Evolutionary conservation across 2,888 invertebrate species (phyloP), one percentile per base, ranked within the genome.

Genomic region (Andrena chrysosceles): DNA sequence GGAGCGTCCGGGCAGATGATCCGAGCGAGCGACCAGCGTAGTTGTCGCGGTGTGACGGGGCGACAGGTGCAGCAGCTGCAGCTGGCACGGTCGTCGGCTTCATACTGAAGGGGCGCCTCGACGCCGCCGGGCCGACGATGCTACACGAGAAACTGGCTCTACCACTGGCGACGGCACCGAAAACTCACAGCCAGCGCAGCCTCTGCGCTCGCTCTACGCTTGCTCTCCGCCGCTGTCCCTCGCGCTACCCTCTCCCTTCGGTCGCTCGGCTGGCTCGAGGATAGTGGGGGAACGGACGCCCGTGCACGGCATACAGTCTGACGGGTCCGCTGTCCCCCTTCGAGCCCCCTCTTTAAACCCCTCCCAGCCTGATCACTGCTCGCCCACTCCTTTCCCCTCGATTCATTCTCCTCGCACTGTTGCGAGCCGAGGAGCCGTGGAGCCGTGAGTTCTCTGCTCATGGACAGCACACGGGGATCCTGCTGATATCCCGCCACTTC

Each of bases 61-160:
- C 85, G 85, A 85, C 88, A 88, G 88, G 88, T 88, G 88, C 89
- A 84, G 77, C 85, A 66, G 90, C 86, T 93, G 89, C 91, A 87
- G 87, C 87, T 91, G 89, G 90, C 91, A 89, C 92, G 92, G 87
- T 90, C 89, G 93, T 92, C 93, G 92, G 93, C 91, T 91, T 91
- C 90, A 91, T 91, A 93, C 93, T 93, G 92, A 92, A 89, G 89
- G 87, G 87, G 79, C 85, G 87, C 86, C 84, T 71, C 81, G 83
- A 87, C 87, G 89, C 91, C 89, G 89, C 82, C 85, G 80, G 75
- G 84, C 80, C 81, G 79, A 56, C 83, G 84, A 89, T 87, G 87
- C 88, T 88, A 85, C 89, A 90, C 89, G 91, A 89, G 91, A 90
- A 89, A 91, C 91, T 86, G 81, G 89, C 89, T 84, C 80, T 66